These are phyloP conservation scores for Diadophis punctatus DNA, from an alignment of 2,113 vertebrate genomes.

Conservation along the genomic window DNA sequence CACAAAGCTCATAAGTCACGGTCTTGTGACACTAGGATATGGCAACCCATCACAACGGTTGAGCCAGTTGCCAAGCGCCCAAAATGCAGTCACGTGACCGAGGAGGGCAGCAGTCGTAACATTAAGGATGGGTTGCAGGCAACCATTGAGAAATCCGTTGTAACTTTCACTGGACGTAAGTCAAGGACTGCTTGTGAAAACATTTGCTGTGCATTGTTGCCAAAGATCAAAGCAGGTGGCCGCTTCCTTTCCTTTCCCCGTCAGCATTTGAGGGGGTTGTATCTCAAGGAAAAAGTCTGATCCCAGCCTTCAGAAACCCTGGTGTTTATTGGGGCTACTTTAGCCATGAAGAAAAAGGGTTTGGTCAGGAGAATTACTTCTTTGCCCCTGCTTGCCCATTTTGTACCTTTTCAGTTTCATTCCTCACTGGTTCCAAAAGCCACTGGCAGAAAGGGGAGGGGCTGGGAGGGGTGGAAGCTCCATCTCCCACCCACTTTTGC, in stretches of 20 bases:
- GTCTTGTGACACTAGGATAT: neutral
- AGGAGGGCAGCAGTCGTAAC: neutral
- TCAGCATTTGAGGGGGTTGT: neutral
- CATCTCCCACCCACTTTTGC: neutral
- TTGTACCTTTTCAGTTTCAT: neutral
- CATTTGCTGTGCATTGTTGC: neutral
- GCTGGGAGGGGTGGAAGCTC: neutral
- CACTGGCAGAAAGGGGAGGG: neutral
- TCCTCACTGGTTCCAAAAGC: neutral
- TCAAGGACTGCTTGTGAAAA: neutral
- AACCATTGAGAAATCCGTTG: neutral
- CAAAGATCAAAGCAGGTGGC: neutral
- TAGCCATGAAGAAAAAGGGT: neutral
- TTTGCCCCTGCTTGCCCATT: neutral
- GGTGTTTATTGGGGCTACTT: neutral
- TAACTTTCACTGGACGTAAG: neutral
- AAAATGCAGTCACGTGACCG: neutral
- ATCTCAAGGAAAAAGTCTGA: neutral
- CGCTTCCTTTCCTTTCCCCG: rapidly evolving
- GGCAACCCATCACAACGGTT: neutral
- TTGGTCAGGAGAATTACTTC: neutral
- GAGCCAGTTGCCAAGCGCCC: neutral
- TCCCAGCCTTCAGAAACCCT: neutral
- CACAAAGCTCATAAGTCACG: neutral
- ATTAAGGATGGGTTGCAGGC: neutral